Conservation (phyloP, 2,888 invertebrate genomes). For the Campoplex nolae region DNA sequence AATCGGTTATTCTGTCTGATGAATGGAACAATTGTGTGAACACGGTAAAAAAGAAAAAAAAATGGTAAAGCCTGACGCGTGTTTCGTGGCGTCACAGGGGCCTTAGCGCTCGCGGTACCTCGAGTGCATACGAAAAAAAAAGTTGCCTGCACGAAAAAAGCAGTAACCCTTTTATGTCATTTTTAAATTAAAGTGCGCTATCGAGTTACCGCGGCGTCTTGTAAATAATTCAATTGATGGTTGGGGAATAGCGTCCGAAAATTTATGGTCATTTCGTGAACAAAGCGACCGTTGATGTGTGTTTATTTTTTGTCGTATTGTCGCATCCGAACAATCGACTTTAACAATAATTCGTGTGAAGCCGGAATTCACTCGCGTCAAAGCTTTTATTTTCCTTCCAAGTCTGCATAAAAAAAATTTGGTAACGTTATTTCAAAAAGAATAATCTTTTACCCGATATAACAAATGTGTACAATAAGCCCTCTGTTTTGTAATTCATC, state of each 20-base stretch:
- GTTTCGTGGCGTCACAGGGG: conserved; percentile 70
- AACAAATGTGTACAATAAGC: conserved; percentile 9
- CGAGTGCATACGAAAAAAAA: conserved; percentile 32
- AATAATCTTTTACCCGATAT: conserved; percentile 5
- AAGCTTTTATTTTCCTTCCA: conserved; percentile 13
- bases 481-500: not conserved
- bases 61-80: conserved; percentile 69
- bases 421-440: not conserved
- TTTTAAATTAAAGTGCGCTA: conserved; percentile 34
- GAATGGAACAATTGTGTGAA: conserved; percentile 60
- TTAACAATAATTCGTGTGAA: conserved; percentile 11
- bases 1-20: conserved; percentile 41
- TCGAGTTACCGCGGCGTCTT: conserved; percentile 70
- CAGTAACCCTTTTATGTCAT: conserved; percentile 17
- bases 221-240: conserved; percentile 70
- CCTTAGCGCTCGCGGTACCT: conserved; percentile 72
- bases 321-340: conserved; percentile 12
- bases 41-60: conserved; percentile 42
- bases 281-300: conserved; percentile 25
- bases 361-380: conserved; percentile 28
- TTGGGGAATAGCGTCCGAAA: conserved; percentile 44
- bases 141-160: conserved; percentile 14
- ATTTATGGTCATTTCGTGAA: conserved; percentile 44
- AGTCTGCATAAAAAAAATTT: not conserved
- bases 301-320: conserved; percentile 34